Evolutionary conservation across 2,888 invertebrate genomes (phyloP).

Genomic region (Nephrotoma flavescens): DNA sequence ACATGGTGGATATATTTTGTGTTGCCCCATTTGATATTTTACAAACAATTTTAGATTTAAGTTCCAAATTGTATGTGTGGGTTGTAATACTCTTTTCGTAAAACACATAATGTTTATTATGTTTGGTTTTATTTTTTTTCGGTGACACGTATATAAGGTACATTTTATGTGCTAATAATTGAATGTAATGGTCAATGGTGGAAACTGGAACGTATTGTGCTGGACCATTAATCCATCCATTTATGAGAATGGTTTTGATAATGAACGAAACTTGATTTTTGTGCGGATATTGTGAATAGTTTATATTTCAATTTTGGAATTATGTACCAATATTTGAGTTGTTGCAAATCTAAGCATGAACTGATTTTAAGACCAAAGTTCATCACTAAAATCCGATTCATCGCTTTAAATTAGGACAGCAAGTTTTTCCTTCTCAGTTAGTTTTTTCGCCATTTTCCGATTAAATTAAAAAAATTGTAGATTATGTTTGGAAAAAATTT

Average conservation of each 20-base stretch:
- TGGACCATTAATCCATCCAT: neutral
- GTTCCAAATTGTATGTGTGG: neutral
- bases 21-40: no score
- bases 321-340: no score
- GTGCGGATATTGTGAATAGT: neutral
- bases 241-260: neutral
- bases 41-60: neutral
- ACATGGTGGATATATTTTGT: neutral
- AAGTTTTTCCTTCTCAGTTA: no score
- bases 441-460: no score
- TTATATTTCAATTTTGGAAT: no score
- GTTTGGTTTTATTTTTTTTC: neutral
- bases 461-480: no score
- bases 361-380: no score
- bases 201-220: neutral
- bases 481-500: no score
- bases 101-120: neutral
- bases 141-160: neutral
- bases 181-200: neutral
- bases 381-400: no score
- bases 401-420: no score
- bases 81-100: neutral
- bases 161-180: neutral
- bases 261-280: neutral
- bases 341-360: no score